Evolutionary conservation across 2,888 invertebrate species (phyloP).

Genomic region (Pseudolycoriella hygida): DNA sequence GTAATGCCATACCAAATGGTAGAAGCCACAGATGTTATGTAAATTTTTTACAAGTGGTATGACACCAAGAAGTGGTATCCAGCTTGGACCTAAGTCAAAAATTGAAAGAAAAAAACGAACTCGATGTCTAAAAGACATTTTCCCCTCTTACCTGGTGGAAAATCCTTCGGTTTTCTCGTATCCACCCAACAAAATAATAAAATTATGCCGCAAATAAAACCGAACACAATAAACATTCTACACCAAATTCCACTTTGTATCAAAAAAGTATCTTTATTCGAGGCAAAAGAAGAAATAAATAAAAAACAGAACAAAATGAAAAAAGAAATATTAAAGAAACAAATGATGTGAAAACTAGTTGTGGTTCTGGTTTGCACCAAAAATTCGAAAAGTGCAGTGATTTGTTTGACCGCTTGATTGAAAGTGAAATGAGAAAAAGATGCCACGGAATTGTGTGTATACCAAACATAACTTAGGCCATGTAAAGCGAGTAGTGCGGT

Average conservation of each 20-base stretch:
- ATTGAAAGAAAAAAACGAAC: conserved; percentile 1
- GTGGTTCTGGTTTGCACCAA: too few relatives aligned
- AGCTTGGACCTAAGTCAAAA: conserved; percentile 32
- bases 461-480: too few relatives aligned
- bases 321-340: too few relatives aligned
- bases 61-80: conserved; percentile 38
- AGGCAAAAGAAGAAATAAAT: too few relatives aligned
- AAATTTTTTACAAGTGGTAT: conserved; percentile 24
- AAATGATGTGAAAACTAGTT: too few relatives aligned
- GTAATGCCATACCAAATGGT: conserved; percentile 41
- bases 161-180: conserved; percentile 29
- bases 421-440: too few relatives aligned
- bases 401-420: too few relatives aligned
- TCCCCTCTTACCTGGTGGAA: conserved; percentile 32
- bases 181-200: conserved; percentile 4
- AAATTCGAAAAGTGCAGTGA: too few relatives aligned
- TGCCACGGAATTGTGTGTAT: too few relatives aligned
- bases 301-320: too few relatives aligned
- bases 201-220: too few relatives aligned
- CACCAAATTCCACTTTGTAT: background rate
- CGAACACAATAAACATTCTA: background rate
- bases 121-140: conserved; percentile 2
- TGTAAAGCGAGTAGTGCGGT: too few relatives aligned
- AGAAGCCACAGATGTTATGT: conserved; percentile 23
- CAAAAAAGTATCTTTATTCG: background rate